Evolutionary conservation across 1,140 invertebrate genomes (phyloP), one percentile per base, ranked within the genome.

Genomic region (Cylas formicarius): DNA sequence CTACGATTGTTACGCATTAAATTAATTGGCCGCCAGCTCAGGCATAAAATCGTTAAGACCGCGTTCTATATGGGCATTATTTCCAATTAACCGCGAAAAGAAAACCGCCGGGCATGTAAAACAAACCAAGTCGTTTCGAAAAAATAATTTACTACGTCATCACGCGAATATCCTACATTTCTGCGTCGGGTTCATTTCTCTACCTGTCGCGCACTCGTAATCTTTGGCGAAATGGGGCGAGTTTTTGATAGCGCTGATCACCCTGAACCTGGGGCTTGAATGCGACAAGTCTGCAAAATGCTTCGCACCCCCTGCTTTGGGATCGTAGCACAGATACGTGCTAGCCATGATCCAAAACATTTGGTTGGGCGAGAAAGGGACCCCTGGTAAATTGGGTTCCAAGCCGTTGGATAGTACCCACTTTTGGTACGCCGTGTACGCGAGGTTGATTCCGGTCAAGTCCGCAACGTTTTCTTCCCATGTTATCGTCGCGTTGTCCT

Each of bases 381-480:
- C 39, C 20, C 71, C 43, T 4, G 71, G 71, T 2, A 73, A 47
- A 23, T 39, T 44, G 1, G 67, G 63, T 50, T 87, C 85, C 1
- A 59, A 53, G 0, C 76, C 75, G 52, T 86, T 73, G 3, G 74
- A 65, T 19, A 75, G 59, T 0, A 68, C 70, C 82, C 85, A 88
- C 8, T 75, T 72, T 23, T 76, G 70, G 61, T 90, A 90, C 0
- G 87, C 88, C 17, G 75, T 70, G 61, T 90, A 92, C 0, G 90
- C 84, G 52, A 88, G 78, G 56, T 90, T 89, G n/a, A 92, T 76
- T 1, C 89, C 90, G 9, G 76, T 73, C 0, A 52, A 77, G 61
- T 93, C 90, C 0, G 90, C 90, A 29, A 94, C 87, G 60, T 93
- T 94, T 60, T 94, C 90, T 11, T 81, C 86, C 65, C 91, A 85